These are phyloP conservation scores for Abrostola triplasia DNA, from an alignment of 2,888 invertebrate genomes.

Conservation along the genomic window DNA sequence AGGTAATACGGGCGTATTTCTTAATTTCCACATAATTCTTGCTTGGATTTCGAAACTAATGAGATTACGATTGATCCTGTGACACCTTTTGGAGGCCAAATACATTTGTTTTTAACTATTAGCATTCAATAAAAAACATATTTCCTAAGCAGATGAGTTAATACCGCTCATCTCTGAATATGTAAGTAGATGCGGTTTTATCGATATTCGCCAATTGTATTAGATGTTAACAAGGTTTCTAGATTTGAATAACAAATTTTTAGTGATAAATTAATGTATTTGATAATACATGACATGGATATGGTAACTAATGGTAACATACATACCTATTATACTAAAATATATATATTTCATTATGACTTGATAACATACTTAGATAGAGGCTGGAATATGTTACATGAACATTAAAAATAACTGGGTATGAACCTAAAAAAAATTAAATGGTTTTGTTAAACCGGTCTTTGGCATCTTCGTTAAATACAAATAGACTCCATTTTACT, in stretches of 20 bases:
- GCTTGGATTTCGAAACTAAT: conserved; percentile 43
- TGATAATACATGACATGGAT: conserved; percentile 35
- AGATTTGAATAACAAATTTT: conserved; percentile 20
- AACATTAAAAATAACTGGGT: no score
- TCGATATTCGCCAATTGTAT: conserved; percentile 38
- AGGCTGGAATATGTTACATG: no score
- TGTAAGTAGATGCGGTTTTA: conserved; percentile 24
- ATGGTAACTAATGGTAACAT: conserved; percentile 4
- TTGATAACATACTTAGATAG: no score
- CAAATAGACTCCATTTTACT: no score
- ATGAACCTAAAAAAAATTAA: no score
- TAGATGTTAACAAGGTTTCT: conserved; percentile 30
- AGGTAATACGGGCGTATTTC: conserved; percentile 10
- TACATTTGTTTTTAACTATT: not conserved
- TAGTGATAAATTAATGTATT: conserved; percentile 23
- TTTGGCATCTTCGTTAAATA: no score
- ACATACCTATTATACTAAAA: no score
- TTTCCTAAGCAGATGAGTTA: conserved; percentile 6
- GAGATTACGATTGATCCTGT: conserved; percentile 9
- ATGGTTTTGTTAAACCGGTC: no score
- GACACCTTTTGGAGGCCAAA: conserved; percentile 1
- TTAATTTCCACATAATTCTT: conserved; percentile 13
- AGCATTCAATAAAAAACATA: conserved; percentile 8
- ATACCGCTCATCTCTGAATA: conserved; percentile 22
- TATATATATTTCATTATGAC: no score